phyloP scores from a whole-genome alignment of 2,888 invertebrate species.

The Hoplodrina ambigua region DNA sequence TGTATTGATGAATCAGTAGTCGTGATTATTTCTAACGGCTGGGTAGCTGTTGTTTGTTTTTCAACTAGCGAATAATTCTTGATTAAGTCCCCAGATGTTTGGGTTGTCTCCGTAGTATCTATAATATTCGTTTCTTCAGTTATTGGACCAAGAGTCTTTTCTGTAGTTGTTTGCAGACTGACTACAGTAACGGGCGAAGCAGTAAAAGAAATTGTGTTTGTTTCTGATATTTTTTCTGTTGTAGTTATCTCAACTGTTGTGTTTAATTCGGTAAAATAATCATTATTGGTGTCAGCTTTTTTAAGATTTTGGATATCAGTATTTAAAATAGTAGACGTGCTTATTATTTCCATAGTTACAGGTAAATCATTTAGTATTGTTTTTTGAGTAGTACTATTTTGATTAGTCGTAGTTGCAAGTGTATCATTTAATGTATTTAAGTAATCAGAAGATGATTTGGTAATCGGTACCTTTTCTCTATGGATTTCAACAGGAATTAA shows the following conservation, averaged over 20 bases:
- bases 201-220: neutral
- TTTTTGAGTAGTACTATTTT: conserved; percentile 1
- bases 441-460: neutral
- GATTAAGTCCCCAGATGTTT: neutral
- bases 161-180: conserved; percentile 2
- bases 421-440: conserved; percentile 2
- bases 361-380: conserved; percentile 3
- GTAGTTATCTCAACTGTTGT: neutral
- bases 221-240: conserved; percentile 2
- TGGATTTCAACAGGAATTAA: neutral
- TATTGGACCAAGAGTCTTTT: neutral
- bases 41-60: neutral
- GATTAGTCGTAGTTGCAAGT: neutral
- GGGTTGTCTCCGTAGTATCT: neutral
- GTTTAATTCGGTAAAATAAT: neutral
- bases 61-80: conserved; percentile 6
- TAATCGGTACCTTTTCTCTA: neutral
- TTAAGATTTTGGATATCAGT: neutral
- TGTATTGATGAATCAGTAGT: conserved; percentile 11
- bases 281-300: neutral
- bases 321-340: conserved; percentile 2
- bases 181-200: neutral
- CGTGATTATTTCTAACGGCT: conserved; percentile 13
- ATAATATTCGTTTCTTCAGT: conserved; percentile 1
- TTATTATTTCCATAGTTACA: conserved; percentile 3